Percentiles rank a stretch among this genome's conserved stretches.
Evolutionary conservation across 2,113 vertebrate species (phyloP).

Genomic region (Elachura formosa): DNA sequence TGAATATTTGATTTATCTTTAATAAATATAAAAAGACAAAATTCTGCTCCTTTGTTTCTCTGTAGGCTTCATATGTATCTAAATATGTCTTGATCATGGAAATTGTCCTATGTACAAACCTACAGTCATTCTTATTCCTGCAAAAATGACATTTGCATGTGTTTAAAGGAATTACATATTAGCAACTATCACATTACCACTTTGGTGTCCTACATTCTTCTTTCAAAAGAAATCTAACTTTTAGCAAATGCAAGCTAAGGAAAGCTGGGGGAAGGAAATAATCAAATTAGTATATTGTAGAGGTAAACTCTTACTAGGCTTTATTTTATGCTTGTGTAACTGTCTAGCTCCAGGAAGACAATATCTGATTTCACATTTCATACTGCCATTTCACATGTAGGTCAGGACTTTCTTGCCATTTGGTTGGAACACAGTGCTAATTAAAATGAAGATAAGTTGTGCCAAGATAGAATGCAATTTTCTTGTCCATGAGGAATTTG

Average conservation of each 20-base stretch:
- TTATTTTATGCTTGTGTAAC: background rate
- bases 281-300: background rate
- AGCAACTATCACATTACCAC: background rate
- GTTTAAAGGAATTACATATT: background rate
- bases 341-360: background rate
- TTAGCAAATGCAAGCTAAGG: background rate
- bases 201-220: background rate
- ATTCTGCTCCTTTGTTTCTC: background rate
- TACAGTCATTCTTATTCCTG: background rate
- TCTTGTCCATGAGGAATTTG: background rate
- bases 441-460: background rate
- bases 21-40: background rate
- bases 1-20: background rate
- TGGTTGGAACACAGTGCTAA: background rate
- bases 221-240: background rate
- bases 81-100: background rate
- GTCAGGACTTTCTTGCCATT: background rate
- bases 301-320: background rate
- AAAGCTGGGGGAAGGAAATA: background rate
- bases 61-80: background rate
- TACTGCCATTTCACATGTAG: background rate
- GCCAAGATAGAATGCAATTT: background rate
- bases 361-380: background rate
- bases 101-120: background rate
- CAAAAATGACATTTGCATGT: background rate